Evolutionary conservation across 2,113 vertebrate genomes (phyloP).

Genomic region (Saimiri boliviensis): DNA sequence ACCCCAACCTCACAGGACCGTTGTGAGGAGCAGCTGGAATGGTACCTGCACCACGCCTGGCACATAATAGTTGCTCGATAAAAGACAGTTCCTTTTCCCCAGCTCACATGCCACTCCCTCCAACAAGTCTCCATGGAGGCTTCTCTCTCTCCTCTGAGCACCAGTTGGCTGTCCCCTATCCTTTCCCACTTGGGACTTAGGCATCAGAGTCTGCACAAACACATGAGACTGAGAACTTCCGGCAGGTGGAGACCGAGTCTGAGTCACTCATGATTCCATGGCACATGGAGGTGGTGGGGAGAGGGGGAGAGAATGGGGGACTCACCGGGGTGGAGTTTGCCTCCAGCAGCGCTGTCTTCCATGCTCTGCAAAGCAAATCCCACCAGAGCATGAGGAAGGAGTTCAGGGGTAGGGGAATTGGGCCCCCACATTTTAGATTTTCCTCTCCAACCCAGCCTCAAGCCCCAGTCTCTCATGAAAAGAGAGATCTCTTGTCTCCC

Average conservation of each 20-base stretch:
- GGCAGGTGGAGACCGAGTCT: conserved; percentile 53
- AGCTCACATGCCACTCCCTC: background rate
- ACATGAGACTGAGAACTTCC: background rate
- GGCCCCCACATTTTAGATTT: background rate
- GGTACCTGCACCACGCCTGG: background rate
- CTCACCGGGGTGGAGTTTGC: conserved; percentile 92
- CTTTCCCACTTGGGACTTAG: background rate
- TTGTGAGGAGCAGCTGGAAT: background rate
- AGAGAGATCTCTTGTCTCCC: background rate
- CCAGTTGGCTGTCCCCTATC: background rate
- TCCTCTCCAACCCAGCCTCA: background rate
- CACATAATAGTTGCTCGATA: background rate
- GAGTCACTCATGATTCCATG: conserved; percentile 74
- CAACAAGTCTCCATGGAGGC: background rate
- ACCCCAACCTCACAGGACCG: background rate
- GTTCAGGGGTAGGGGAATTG: background rate
- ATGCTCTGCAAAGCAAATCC: conserved; percentile 87
- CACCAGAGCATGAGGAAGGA: conserved; percentile 18
- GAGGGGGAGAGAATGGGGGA: background rate
- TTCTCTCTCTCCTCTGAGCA: background rate
- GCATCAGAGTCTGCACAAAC: background rate
- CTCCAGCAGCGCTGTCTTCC: conserved; percentile 94
- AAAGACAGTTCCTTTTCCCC: background rate
- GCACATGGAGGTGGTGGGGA: background rate
- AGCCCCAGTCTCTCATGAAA: background rate